Evolutionary conservation across 2,888 invertebrate species (phyloP).

Genomic region (Clusia tigrina): DNA sequence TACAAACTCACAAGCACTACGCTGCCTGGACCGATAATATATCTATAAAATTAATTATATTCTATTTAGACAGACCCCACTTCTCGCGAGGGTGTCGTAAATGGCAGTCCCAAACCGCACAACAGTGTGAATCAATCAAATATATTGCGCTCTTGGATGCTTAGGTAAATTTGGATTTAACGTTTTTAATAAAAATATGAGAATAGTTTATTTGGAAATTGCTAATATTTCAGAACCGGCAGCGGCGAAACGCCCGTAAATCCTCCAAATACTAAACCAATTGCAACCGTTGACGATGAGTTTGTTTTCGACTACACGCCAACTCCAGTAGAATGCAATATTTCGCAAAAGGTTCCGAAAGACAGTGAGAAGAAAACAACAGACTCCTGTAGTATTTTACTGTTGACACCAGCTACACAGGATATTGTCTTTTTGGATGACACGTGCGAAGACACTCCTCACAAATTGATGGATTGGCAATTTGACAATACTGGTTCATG

Average conservation of each 20-base stretch:
- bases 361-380: not conserved
- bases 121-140: not conserved
- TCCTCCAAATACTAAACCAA: too few species aligned
- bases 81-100: slow-evolving; percentile 35
- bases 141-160: not conserved
- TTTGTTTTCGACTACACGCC: too few species aligned
- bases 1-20: slow-evolving; percentile 42
- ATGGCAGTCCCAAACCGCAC: slow-evolving; percentile 9
- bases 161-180: slow-evolving; percentile 3
- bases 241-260: too few species aligned
- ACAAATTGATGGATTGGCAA: slow-evolving; percentile 46
- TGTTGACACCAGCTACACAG: slow-evolving; percentile 55
- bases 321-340: too few species aligned
- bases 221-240: too few species aligned
- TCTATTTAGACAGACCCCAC: not conserved
- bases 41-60: too few species aligned
- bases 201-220: too few species aligned
- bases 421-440: slow-evolving; percentile 60
- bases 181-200: not conserved
- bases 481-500: slow-evolving; percentile 33
- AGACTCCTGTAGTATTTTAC: slow-evolving; percentile 47
- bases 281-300: too few species aligned
- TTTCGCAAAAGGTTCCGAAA: not conserved
- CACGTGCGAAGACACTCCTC: slow-evolving; percentile 35
- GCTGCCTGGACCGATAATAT: too few species aligned